Base-by-base conservation (phyloP, 2,888 invertebrate genomes). In the Brassicogethes aeneus region DNA sequence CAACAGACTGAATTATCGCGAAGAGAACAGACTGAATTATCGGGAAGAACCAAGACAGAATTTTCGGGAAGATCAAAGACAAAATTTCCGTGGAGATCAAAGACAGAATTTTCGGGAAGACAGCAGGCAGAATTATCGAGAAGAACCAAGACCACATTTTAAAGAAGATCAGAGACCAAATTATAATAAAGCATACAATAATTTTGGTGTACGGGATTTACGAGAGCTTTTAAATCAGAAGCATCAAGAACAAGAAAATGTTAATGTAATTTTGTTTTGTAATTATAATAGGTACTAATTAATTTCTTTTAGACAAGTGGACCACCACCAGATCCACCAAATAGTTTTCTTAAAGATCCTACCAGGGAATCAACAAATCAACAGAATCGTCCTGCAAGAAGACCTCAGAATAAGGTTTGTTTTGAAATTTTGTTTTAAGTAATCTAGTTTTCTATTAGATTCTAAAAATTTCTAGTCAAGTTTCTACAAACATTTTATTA, bases 241-340 rank as follows among this genome's bases (percentile, higher is more conserved):
- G 41, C 55, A 53, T 14, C 48, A 54, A 38, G 43, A 47, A 23
- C 33, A 45, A 34, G 47, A 46, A 23, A 40, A 44, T 39, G 47
- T 46, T 43, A 33, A 37, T 40, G 34, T 39, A 15, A n/a, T n/a
- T n/a, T n/a, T n/a, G n/a, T n/a, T n/a, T n/a, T n/a, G n/a, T n/a
- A n/a, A n/a, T n/a, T n/a, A n/a, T n/a, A n/a, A n/a, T n/a, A n/a
- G n/a, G n/a, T n/a, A n/a, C n/a, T n/a, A n/a, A n/a, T n/a, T n/a
- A n/a, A n/a, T n/a, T n/a, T 23, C 5, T 7, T 23, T 23, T 31
- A 17, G 17, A 39, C 2, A 12, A 29, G n/a, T 15, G 40, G 40
- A 3, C 60, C 61, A 12, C 62, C 62, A 8, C 52, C 57, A 14
- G 62, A 62, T 45, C 61, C 62, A 15, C 41, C 55, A 7, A 59